Evolutionary conservation across 2,888 invertebrate genomes (phyloP).

Genomic region (Eledona agricola): DNA sequence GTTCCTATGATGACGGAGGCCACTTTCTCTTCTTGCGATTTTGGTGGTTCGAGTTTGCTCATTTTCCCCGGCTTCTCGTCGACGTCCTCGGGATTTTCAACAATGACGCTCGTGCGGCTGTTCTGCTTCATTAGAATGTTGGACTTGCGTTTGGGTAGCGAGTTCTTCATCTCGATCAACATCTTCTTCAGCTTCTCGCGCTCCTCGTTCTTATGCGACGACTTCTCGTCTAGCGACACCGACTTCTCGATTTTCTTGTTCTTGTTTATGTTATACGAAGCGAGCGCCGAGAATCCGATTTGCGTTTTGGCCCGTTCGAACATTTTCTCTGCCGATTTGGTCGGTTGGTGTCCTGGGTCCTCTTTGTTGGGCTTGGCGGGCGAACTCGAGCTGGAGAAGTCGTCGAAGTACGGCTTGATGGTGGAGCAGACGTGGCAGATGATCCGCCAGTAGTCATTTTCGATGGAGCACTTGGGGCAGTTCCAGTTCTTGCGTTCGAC

Average conservation of each 20-base stretch:
- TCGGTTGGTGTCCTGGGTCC: no score
- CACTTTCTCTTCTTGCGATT: slow-evolving; percentile 51
- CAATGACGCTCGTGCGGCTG: slow-evolving; percentile 55
- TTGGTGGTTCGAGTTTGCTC: slow-evolving; percentile 31
- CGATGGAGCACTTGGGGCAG: slow-evolving; percentile 69
- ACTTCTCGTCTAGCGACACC: slow-evolving; percentile 45
- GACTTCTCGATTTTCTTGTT: slow-evolving; percentile 46
- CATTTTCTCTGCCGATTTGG: slow-evolving; percentile 47
- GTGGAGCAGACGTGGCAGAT: slow-evolving; percentile 71
- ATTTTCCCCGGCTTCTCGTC: slow-evolving; percentile 26
- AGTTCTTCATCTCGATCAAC: slow-evolving; percentile 81
- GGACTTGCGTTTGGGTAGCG: slow-evolving; percentile 69
- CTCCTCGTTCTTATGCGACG: slow-evolving; percentile 63
- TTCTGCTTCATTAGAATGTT: slow-evolving; percentile 53
- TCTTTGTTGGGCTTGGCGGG: slow-evolving; percentile 39
- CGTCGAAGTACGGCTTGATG: slow-evolving; percentile 64
- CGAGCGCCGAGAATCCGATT: slow-evolving; percentile 59
- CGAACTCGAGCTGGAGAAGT: slow-evolving; percentile 48
- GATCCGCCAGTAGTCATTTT: slow-evolving; percentile 70
- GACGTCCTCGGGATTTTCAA: slow-evolving; percentile 54
- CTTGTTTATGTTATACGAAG: slow-evolving; percentile 50
- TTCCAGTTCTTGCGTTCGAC: slow-evolving; percentile 64
- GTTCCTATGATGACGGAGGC: slow-evolving; percentile 60
- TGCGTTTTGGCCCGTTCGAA: slow-evolving; percentile 61
- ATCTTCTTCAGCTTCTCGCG: slow-evolving; percentile 73